Evolutionary conservation across 2,113 vertebrate genomes (phyloP).

Genomic region (Clarias magur): DNA sequence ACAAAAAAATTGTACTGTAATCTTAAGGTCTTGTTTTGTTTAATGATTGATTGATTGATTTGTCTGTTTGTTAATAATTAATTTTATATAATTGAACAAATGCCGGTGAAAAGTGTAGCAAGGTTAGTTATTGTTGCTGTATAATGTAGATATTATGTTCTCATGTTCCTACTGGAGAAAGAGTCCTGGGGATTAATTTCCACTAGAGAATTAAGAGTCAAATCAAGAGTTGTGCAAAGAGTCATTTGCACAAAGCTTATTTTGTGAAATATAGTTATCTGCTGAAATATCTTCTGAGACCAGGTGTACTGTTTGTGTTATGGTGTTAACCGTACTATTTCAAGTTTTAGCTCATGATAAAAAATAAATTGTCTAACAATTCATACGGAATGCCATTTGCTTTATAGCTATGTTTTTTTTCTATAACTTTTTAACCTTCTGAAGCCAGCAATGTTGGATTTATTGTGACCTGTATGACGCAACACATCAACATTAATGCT

Average conservation of each 20-base stretch:
- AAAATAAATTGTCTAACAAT: not conserved
- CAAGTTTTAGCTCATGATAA: not conserved
- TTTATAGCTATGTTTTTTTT: not conserved
- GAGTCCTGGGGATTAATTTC: not conserved
- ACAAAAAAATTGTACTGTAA: too few relatives aligned
- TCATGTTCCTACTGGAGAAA: not conserved
- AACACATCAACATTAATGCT: not conserved
- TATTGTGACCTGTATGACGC: not conserved
- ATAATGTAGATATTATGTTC: not conserved
- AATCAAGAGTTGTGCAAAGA: too few relatives aligned
- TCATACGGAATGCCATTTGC: not conserved
- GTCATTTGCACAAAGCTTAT: constrained; percentile 1
- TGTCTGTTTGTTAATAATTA: too few relatives aligned
- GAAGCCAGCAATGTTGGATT: not conserved
- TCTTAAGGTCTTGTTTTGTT: too few relatives aligned
- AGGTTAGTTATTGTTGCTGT: not conserved
- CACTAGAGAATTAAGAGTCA: not conserved
- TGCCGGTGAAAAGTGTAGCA: too few relatives aligned
- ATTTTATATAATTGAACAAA: too few relatives aligned
- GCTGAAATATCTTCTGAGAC: not conserved
- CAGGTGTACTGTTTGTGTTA: not conserved
- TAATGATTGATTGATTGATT: too few relatives aligned
- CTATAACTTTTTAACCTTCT: not conserved
- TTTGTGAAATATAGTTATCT: not conserved
- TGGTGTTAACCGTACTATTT: not conserved